Conservation (phyloP, 1,140 invertebrate genomes). For the Drosophila ananassae region DNA sequence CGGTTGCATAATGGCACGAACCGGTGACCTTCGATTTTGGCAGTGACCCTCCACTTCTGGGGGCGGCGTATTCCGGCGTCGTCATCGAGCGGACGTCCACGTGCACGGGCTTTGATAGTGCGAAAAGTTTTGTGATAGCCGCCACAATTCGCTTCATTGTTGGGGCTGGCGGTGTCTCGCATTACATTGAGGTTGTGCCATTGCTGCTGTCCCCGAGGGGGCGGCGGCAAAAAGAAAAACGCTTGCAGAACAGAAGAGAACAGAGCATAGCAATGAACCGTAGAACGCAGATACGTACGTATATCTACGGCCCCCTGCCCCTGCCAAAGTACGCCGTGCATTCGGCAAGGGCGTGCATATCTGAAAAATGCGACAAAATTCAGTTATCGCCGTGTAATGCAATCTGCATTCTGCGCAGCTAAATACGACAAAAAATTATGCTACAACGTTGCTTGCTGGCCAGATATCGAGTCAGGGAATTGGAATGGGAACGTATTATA, state of each 20-base stretch:
- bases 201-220: constrained; percentile 11
- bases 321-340: constrained; percentile 9
- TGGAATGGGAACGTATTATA: not conserved
- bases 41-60: constrained; percentile 26
- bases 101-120: constrained; percentile 63
- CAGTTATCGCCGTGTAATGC: constrained; percentile 55
- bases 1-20: constrained; percentile 44
- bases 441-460: constrained; percentile 31
- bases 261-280: constrained; percentile 15
- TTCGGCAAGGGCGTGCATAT: constrained; percentile 50
- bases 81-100: constrained; percentile 49
- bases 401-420: constrained; percentile 46
- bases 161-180: constrained; percentile 8
- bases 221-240: constrained; percentile 28
- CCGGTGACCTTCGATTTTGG: constrained; percentile 55
- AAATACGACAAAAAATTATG: constrained; percentile 12
- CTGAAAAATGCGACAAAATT: constrained; percentile 41
- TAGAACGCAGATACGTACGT: constrained; percentile 6
- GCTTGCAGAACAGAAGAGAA: constrained; percentile 40
- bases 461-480: constrained; percentile 28
- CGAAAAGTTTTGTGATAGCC: constrained; percentile 33
- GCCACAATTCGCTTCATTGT: constrained; percentile 9
- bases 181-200: constrained; percentile 38
- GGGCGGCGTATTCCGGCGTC: constrained; percentile 18
- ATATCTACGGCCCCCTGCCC: not conserved